Base-by-base conservation (phyloP, 2,888 invertebrate species). In the Zootermopsis nevadensis region DNA sequence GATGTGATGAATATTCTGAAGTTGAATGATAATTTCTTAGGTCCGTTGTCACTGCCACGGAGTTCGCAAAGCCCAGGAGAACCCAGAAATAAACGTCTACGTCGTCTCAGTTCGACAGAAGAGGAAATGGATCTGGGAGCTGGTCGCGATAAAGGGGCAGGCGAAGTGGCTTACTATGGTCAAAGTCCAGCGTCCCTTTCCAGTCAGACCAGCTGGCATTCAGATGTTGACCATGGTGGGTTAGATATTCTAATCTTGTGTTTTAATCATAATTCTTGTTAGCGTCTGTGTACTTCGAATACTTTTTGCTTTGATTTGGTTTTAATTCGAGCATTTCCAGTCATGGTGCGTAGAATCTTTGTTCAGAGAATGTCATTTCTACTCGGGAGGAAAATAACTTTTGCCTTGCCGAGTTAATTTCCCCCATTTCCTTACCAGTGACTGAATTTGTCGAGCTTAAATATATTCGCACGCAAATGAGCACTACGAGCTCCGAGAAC, bases 31-130 rank as follows among this genome's bases (percentile, higher is more conserved):
- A 60, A n/a, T 60, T 6, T 60, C n/a, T n/a, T 85, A 90, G 90
- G 90, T 87, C 90, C 90, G 72, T 86, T 90, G 85, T 87, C 89
- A 69, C 87, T 90, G 85, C 89, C 89, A 81, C 87, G 90, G 85
- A 89, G 88, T 86, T 88, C 90, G 77, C 89, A 89, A 86, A 89
- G 89, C 86, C 90, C 90, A 74, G 88, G 89, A 85, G 90, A 92
- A 87, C 89, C 91, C 87, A 88, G 90, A 82, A 91, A 89, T 87
- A 92, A 92, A 87, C 89, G 92, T 83, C 87, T 91, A 80, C 90
- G 92, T 83, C 89, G 91, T 83, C 89, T 91, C 85, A 92, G 92
- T 81, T 91, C 92, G 1, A 89, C 90, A 12, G 92, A 92, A 84
- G 92, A 91, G 85, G 92, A 92, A 85, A 90, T 89, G 85, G 91